Conservation (phyloP, 2,888 invertebrate genomes). For the Cerceris ruficornis region DNA sequence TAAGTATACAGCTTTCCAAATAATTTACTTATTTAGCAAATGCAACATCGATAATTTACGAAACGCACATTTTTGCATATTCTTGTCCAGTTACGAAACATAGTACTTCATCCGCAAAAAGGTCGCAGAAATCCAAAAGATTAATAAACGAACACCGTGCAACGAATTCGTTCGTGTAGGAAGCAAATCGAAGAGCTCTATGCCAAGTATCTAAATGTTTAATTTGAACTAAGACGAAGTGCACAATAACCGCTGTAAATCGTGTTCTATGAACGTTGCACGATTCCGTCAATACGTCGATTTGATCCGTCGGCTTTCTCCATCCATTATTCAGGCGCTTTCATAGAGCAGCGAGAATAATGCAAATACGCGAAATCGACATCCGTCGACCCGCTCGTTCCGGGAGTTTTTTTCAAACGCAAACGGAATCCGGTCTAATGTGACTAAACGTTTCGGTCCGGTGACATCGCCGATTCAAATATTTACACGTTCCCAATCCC, state of each 20-base stretch:
- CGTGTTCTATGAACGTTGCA: conserved; percentile 34
- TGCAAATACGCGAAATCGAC: conserved; percentile 40
- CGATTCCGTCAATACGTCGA: conserved; percentile 17
- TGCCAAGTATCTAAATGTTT: background rate
- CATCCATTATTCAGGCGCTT: conserved; percentile 47
- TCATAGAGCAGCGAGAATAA: conserved; percentile 34
- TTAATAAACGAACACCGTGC: no score
- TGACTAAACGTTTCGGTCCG: background rate
- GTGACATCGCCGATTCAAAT: background rate
- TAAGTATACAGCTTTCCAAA: no score
- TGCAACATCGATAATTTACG: no score
- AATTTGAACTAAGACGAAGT: background rate
- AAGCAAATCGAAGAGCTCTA: background rate
- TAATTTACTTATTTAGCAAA: no score
- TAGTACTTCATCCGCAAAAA: no score
- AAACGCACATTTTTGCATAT: no score
- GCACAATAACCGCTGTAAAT: background rate
- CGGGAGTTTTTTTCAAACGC: background rate
- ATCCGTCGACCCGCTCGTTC: conserved; percentile 8
- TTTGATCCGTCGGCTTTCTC: conserved; percentile 34
- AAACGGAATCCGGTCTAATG: background rate
- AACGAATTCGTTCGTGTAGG: background rate
- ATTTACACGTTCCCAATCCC: background rate
- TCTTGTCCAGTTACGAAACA: no score
- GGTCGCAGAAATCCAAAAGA: no score